These are phyloP conservation scores for Rhopalosiphum padi DNA, from an alignment of 1,140 invertebrate species.

Conservation along the genomic window DNA sequence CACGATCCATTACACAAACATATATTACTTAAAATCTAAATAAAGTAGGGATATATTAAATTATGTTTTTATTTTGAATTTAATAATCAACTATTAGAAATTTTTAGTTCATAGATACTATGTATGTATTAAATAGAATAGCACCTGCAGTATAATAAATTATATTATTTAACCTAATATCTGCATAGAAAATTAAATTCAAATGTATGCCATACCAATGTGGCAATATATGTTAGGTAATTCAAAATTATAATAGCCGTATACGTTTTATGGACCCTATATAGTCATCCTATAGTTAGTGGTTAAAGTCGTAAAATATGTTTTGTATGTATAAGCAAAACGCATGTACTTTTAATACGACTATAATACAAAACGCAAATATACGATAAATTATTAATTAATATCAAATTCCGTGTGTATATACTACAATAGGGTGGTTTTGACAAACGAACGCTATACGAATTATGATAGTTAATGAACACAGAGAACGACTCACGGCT, in stretches of 20 bases:
- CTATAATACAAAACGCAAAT: background rate
- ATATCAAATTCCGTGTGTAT: background rate
- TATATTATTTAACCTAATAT: background rate
- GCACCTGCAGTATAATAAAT: background rate
- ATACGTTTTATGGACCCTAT: background rate
- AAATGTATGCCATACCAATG: background rate
- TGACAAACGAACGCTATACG: background rate
- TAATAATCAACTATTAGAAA: background rate
- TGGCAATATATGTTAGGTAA: background rate
- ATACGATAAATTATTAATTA: conserved; percentile 5
- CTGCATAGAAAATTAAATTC: background rate
- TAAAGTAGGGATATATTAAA: background rate
- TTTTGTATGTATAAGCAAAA: background rate
- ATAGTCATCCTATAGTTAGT: background rate
- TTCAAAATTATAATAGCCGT: background rate
- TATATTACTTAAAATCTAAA: background rate
- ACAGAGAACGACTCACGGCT: background rate
- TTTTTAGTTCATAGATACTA: background rate
- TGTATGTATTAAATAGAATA: background rate
- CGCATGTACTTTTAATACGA: background rate
- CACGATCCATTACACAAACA: too few relatives aligned
- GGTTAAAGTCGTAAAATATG: conserved; percentile 6
- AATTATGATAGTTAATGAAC: background rate
- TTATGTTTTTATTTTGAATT: background rate
- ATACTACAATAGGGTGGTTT: background rate